Base-by-base conservation (phyloP, 2,797 vertebrate species). In the Gymnodraco acuticeps region DNA sequence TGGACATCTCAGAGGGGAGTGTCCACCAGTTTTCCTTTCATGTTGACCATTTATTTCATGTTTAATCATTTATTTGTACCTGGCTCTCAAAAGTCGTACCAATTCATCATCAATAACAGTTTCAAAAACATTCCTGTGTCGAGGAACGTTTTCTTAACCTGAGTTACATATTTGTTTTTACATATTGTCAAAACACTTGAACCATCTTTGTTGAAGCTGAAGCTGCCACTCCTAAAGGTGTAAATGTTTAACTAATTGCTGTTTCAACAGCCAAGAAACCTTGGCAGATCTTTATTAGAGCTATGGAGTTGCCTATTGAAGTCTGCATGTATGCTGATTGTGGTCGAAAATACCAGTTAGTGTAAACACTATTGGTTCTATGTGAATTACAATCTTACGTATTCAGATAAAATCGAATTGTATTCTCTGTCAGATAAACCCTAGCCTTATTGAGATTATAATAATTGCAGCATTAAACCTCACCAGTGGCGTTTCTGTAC, bases 221-320 rank as follows among this genome's bases (percentile, higher is more conserved):
- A 66, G 42, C 56, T 41, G 64, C 54, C 70, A 65, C 71, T 61
- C 78, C 66, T 31, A 20, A 2, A 74, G 11, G 43, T 53, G 55
- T 81, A 48, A 80, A 71, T 77, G 45, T 73, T 19, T 70, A 63
- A 81, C 74, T 42, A 47, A 69, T 58, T 7, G 5, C 1, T 76
- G 13, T 77, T 54, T 33, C 12, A 6, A 19, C 42, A 54, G 13
- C 17, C 3, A n/a, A 38, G 62, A 2, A n/a, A 59, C 15, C 3
- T 6, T 42, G 15, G 31, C 16, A 62, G 16, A 51, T 48, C 45
- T 45, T 60, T 73, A 0, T 19, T 15, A 16, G 42, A 27, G 27
- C 16, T 64, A 14, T 47, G 58, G 38, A 67, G 19, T 9, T 5
- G 11, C 15, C 31, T 65, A 12, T 54, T 53, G 20, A 4, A 43